Conservation (phyloP, 2,113 vertebrate genomes). For the Dermatemys mawii region DNA sequence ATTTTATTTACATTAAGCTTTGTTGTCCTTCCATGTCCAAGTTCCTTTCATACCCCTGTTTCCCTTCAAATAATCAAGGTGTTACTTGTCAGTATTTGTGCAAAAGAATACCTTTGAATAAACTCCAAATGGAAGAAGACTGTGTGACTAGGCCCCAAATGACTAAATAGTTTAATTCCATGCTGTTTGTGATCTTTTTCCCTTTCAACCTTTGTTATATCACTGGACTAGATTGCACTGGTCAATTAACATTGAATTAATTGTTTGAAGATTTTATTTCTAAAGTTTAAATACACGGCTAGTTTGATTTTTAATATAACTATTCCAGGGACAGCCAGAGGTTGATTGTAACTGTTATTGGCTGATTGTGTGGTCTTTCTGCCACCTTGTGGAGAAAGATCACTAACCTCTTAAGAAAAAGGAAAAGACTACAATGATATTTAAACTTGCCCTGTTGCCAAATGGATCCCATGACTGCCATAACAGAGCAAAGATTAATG, state of each 20-base stretch:
- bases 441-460: background rate
- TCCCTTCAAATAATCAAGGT: slow-evolving; percentile 29
- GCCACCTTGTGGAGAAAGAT: slow-evolving; percentile 77
- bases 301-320: background rate
- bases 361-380: slow-evolving; percentile 72
- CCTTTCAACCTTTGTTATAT: background rate
- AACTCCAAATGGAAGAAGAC: background rate
- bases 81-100: background rate
- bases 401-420: slow-evolving; percentile 32
- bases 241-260: background rate
- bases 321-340: background rate
- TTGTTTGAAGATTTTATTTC: slow-evolving; percentile 5
- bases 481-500: background rate
- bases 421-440: background rate
- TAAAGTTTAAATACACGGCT: background rate
- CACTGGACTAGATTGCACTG: background rate
- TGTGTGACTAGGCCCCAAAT: slow-evolving; percentile 15
- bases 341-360: slow-evolving; percentile 2
- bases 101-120: slow-evolving; percentile 34
- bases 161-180: slow-evolving; percentile 51
- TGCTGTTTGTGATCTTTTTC: slow-evolving; percentile 2
- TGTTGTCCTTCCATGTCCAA: slow-evolving; percentile 22
- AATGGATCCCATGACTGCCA: background rate
- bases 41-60: slow-evolving; percentile 4
- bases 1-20: slow-evolving; percentile 18